Evolutionary conservation across 2,888 invertebrate genomes (phyloP), one percentile per base, ranked within the genome.

Genomic region (Achlya flavicornis): DNA sequence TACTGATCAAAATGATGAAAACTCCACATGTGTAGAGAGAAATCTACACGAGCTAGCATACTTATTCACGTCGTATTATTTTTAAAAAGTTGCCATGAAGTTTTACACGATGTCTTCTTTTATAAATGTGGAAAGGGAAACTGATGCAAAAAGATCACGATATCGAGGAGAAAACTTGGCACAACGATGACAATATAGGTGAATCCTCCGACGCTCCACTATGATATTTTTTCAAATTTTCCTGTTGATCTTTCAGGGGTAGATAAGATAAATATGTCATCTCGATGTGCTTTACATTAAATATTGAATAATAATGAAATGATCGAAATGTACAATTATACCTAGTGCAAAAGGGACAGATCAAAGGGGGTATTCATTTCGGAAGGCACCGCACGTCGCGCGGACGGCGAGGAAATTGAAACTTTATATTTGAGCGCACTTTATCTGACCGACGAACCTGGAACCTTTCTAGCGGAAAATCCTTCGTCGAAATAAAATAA

Each of bases 371-470:
- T 74, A 74, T 77, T 77, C 71, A 82, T 84, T 88, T 86, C 70
- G 72, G 80, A 75, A 90, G 79, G 86, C 89, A 69, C 69, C 71
- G 86, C 91, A 91, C 88, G 89, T 87, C 79, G 79, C 75, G 68
- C 79, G 79, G 82, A 79, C 82, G 75, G 82, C 76, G 64, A 78
- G 84, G 85, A 89, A 92, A 93, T 92, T 91, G 91, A 92, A 92
- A 91, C 91, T 92, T 91, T 92, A 91, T 92, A 90, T 92, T 90
- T 90, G 86, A 91, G 87, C 87, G 84, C 87, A 89, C 87, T 90
- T 87, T 87, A 89, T 90, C 86, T 90, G 87, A 89, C 88, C 88
- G 81, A 83, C 77, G 83, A 83, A 86, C 87, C 85, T 85, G 81
- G 77, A 82, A 78, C 80, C 80, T 80, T 78, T 84, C 84, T 79